Evolutionary conservation across 2,113 vertebrate species (phyloP).

Genomic region (Mugil cephalus): DNA sequence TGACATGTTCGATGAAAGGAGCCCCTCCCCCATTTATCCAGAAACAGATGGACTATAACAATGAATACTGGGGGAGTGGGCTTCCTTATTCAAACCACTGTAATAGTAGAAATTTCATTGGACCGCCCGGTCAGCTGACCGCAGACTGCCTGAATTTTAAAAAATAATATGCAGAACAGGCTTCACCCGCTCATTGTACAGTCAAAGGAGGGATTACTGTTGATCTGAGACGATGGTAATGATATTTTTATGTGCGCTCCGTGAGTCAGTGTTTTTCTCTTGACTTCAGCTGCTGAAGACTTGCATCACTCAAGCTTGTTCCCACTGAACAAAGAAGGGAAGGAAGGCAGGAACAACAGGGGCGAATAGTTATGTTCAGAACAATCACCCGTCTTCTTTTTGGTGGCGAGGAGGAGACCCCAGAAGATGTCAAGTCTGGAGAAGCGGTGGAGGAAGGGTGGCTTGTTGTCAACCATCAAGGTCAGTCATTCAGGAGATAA

Average conservation of each 20-base stretch:
- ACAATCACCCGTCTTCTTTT: conserved; percentile 91
- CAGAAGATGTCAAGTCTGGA: conserved; percentile 80
- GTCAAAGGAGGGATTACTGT: conserved; percentile 8
- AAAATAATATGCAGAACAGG: conserved; percentile 32
- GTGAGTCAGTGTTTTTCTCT: background rate
- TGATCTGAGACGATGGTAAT: background rate
- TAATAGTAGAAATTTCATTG: conserved; percentile 48
- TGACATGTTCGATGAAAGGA: conserved; percentile 24
- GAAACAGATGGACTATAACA: conserved; percentile 74
- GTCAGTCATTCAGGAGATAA: conserved; percentile 77
- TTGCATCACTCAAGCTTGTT: background rate
- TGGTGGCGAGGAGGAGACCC: conserved; percentile 75
- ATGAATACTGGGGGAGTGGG: conserved; percentile 57
- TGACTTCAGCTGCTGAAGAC: conserved; percentile 22
- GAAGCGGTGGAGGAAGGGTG: conserved; percentile 91
- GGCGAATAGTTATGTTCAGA: conserved; percentile 86
- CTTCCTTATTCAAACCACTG: conserved; percentile 41
- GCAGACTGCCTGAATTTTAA: conserved; percentile 34
- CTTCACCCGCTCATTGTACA: too few species aligned
- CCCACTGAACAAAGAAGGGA: conserved; percentile 28
- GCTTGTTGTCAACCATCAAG: conserved; percentile 91
- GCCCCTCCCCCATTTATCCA: conserved; percentile 59
- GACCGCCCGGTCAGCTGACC: conserved; percentile 59
- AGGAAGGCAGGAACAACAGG: background rate
- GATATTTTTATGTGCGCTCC: background rate